phyloP scores from a whole-genome alignment of 2,888 invertebrate genomes.

The Catocala nupta region DNA sequence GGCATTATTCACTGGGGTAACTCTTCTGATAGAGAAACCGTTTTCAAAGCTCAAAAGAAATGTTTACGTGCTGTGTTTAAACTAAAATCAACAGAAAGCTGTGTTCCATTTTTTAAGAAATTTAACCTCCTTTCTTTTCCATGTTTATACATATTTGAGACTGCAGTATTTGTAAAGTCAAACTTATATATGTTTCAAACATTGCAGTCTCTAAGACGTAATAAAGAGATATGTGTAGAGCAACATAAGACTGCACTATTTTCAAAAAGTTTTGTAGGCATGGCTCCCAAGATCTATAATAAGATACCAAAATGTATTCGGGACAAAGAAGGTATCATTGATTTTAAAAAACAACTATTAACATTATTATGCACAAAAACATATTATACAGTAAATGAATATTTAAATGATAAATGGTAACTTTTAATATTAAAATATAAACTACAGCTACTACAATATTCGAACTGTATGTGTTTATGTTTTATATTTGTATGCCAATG shows the following conservation, averaged over 20 bases:
- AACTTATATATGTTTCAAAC: background rate
- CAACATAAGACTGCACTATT: background rate
- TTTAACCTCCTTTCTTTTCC: background rate
- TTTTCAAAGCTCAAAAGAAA: background rate
- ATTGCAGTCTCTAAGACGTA: background rate
- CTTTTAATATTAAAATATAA: too few species aligned
- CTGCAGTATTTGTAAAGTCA: background rate
- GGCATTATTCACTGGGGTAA: background rate
- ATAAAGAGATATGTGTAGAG: background rate
- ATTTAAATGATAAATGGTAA: too few species aligned
- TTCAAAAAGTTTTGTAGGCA: background rate
- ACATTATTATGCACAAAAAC: background rate
- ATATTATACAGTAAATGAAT: background rate
- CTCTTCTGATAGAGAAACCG: background rate
- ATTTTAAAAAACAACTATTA: background rate
- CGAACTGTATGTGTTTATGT: too few species aligned
- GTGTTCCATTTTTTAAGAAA: background rate
- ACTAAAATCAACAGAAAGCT: too few species aligned
- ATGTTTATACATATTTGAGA: background rate
- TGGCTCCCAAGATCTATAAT: too few species aligned
- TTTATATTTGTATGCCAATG: too few species aligned
- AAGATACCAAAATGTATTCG: too few species aligned
- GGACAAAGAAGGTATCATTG: too few species aligned
- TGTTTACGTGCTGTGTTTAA: too few species aligned
- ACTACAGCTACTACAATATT: too few species aligned